A percentile compares a stretch with the other conserved stretches of the same genome.
These are phyloP conservation scores for Noctuana brunneofusca DNA, from an alignment of 2,888 invertebrate genomes.

Conservation along the genomic window DNA sequence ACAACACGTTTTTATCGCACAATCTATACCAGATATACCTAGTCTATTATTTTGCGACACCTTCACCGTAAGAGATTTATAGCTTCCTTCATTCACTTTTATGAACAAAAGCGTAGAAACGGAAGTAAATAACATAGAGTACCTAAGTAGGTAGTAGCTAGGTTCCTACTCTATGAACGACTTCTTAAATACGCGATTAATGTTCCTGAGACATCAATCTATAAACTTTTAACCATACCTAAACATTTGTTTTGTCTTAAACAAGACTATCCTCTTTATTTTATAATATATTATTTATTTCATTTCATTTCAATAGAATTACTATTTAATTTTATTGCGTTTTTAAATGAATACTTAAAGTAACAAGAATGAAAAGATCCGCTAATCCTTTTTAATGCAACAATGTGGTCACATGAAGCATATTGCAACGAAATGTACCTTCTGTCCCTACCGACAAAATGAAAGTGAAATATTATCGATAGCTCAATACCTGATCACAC, in stretches of 20 bases:
- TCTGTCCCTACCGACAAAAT: conserved; percentile 17
- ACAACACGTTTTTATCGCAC: conserved; percentile 13
- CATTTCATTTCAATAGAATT: too few relatives aligned
- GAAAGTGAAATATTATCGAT: conserved; percentile 30
- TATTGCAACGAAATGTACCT: conserved; percentile 8
- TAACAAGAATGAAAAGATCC: too few relatives aligned
- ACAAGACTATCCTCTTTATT: not conserved
- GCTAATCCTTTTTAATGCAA: too few relatives aligned
- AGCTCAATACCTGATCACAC: conserved; percentile 21
- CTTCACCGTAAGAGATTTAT: conserved; percentile 23
- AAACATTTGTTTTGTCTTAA: not conserved
- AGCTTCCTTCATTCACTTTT: conserved; percentile 28
- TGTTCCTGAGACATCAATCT: not conserved
- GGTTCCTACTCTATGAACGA: conserved; percentile 27
- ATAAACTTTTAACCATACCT: not conserved
- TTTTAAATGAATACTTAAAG: too few relatives aligned
- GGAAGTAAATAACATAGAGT: conserved; percentile 3
- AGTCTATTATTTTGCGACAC: not conserved
- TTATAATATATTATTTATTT: too few relatives aligned
- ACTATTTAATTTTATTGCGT: too few relatives aligned
- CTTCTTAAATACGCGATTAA: conserved; percentile 21
- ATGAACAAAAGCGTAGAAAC: conserved; percentile 25
- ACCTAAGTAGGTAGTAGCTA: too few relatives aligned
- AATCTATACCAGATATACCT: not conserved
- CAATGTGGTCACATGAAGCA: too few relatives aligned